These are phyloP conservation scores for Limonius californicus DNA, from an alignment of 1,140 invertebrate genomes.

Conservation along the genomic window DNA sequence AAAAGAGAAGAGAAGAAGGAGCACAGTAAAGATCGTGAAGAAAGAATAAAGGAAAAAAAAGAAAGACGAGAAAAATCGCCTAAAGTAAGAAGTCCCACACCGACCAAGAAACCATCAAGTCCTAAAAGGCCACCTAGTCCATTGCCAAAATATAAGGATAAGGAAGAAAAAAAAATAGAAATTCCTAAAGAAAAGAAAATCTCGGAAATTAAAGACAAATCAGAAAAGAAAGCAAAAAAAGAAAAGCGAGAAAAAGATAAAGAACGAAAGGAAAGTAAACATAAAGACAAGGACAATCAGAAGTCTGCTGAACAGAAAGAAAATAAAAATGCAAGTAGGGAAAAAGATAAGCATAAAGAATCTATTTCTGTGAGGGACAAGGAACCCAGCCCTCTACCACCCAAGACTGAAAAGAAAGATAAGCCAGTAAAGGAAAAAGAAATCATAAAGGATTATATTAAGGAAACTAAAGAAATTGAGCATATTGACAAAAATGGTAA, in stretches of 20 bases:
- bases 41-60: conserved; percentile 55
- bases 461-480: conserved; percentile 10
- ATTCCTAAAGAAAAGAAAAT: conserved; percentile 46
- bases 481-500: conserved; percentile 16
- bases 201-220: conserved; percentile 31
- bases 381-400: conserved; percentile 15
- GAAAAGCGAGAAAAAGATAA: conserved; percentile 44
- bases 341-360: conserved; percentile 18
- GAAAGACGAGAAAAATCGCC: conserved; percentile 34
- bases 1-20: conserved; percentile 58
- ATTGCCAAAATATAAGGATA: conserved; percentile 46
- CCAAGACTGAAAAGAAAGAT: conserved; percentile 27
- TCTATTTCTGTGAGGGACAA: neutral
- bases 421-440: conserved; percentile 28
- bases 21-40: conserved; percentile 55
- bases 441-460: neutral
- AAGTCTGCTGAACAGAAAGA: conserved; percentile 27
- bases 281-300: conserved; percentile 21
- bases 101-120: conserved; percentile 43
- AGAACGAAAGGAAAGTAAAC: conserved; percentile 38
- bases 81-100: conserved; percentile 29
- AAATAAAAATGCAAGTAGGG: conserved; percentile 30
- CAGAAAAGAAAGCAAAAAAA: conserved; percentile 45
- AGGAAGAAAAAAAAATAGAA: conserved; percentile 48
- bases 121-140: conserved; percentile 61